phyloP scores from a whole-genome alignment of 2,797 vertebrate species.

The Eurystomus glaucurus region DNA sequence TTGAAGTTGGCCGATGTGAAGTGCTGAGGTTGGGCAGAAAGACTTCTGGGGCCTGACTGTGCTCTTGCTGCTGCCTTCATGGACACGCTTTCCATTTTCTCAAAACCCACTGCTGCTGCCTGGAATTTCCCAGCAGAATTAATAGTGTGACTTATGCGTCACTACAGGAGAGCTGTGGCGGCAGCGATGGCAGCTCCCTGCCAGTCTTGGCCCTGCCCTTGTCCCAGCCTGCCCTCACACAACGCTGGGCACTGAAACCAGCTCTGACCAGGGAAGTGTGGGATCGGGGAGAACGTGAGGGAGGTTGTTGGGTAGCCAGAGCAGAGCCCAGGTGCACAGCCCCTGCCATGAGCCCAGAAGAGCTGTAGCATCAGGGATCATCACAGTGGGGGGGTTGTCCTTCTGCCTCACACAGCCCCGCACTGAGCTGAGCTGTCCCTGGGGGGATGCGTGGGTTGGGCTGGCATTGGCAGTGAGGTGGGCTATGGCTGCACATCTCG shows the following conservation, averaged over 20 bases:
- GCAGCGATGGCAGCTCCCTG: not conserved
- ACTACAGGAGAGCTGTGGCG: fast-evolving
- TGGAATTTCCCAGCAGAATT: not conserved
- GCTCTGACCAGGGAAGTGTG: not conserved
- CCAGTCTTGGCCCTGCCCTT: not conserved
- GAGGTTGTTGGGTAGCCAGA: not conserved
- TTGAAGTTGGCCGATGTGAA: fast-evolving
- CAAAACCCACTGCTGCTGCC: fast-evolving
- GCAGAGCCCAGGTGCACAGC: not conserved
- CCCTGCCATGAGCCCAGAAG: not conserved
- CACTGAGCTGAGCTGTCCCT: fast-evolving
- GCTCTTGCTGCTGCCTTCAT: not conserved
- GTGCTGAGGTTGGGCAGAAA: not conserved
- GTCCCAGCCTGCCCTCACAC: not conserved
- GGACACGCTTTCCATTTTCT: not conserved
- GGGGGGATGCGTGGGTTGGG: fast-evolving
- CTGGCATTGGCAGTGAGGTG: not conserved
- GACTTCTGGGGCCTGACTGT: not conserved
- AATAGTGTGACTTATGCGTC: not conserved
- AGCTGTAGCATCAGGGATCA: not conserved
- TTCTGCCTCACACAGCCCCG: not conserved
- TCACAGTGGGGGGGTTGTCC: not conserved
- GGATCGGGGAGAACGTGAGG: not conserved
- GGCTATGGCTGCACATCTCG: not conserved
- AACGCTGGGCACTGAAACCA: not conserved